Base-by-base conservation (phyloP, 2,888 invertebrate species). In the Cerastis leucographa region DNA sequence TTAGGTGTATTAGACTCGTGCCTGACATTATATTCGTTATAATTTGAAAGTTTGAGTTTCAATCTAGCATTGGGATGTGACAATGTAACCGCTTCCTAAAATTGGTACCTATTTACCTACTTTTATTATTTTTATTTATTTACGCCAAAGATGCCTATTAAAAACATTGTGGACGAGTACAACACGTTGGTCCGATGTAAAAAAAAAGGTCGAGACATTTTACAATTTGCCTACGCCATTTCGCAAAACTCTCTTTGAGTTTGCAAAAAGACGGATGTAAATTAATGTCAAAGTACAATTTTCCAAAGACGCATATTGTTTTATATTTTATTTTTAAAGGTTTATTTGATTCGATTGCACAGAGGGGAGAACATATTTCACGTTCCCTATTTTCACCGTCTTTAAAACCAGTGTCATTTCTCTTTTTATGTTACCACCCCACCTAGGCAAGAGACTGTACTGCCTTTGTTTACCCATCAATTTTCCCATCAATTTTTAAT, bases 401-500 rank as follows among this genome's bases (percentile, higher is more conserved):
- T 71, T 59, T 56, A 40, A 83, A 76, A 66, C 64, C 71, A 62
- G 29, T 42, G 59, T 68, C 49, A 51, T 71, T n/a, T 71, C 8
- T 22, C 17, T 70, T 85, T 80, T 71, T 85, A 71, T 85, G 40
- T 49, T 42, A 19, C 59, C 17, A 25, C 54, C 19, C 74, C 9
- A 42, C 66, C 69, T 70, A 59, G 65, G 42, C 42, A 70, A 19
- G 19, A 62, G 54, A 46, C 62, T 49, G 46, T 70, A 74, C 56
- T 66, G 40, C 59, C 56, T 68, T 74, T 82, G 78, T 85, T 87
- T 89, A 84, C 84, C 74, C 76, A 90, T 91, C 81, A 83, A 85
- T 80, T 86, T 80, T 84, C 79, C 79, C 81, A 88, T 88, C 61
- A 88, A 84, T 85, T 93, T 94, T 93, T 94, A 95, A 95, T 95